These are phyloP conservation scores for Fopius arisanus DNA, from an alignment of 1,140 invertebrate species.

Conservation along the genomic window DNA sequence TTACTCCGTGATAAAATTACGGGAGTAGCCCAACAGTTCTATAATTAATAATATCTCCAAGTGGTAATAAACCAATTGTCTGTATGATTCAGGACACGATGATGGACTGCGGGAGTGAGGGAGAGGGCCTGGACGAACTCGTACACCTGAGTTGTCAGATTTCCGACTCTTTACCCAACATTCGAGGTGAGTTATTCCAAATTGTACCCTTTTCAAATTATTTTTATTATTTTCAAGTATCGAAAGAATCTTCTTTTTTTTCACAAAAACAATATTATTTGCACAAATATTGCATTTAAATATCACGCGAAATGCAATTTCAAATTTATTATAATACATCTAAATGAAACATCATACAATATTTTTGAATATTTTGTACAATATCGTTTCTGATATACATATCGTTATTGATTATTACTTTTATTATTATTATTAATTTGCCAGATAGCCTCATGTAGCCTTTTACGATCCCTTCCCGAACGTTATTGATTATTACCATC, in stretches of 20 bases:
- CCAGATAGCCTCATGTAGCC: too few relatives aligned
- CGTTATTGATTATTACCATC: too few relatives aligned
- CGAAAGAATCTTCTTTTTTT: not conserved
- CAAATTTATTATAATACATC: too few relatives aligned
- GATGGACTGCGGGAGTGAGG: constrained; percentile 50
- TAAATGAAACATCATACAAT: too few relatives aligned
- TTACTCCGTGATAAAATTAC: not conserved
- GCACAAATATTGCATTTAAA: too few relatives aligned
- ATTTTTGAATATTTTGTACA: too few relatives aligned
- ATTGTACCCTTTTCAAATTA: not conserved
- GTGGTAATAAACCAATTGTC: constrained; percentile 1
- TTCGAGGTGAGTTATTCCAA: constrained; percentile 46
- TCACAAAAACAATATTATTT: too few relatives aligned
- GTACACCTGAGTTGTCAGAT: constrained; percentile 44
- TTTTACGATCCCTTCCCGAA: too few relatives aligned
- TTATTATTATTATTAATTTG: too few relatives aligned
- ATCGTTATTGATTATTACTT: too few relatives aligned
- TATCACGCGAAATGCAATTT: too few relatives aligned
- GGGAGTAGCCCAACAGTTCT: not conserved
- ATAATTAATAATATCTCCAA: not conserved
- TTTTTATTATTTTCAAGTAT: not conserved
- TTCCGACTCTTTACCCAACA: constrained; percentile 43
- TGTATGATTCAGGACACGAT: constrained; percentile 45
- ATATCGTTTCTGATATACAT: too few relatives aligned
- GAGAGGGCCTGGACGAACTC: constrained; percentile 41